Evolutionary conservation across 92 coral and sea anemone genomes (phyloP).

Genomic region (Chrysogorgia sp.): DNA sequence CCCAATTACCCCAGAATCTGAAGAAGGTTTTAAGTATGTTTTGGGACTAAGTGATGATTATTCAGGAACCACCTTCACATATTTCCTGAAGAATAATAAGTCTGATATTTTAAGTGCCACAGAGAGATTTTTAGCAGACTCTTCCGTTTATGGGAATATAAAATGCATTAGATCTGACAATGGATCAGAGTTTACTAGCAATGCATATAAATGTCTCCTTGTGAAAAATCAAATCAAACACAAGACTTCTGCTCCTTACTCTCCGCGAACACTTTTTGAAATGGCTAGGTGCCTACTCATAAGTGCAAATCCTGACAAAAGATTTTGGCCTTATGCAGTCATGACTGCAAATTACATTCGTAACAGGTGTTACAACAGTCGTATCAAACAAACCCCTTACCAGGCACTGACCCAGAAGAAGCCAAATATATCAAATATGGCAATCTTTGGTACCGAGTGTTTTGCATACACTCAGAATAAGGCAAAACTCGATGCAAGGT

Average conservation of each 20-base stretch:
- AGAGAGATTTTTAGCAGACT: constrained; percentile 31
- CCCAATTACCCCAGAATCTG: constrained; percentile 26
- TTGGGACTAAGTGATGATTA: constrained; percentile 47
- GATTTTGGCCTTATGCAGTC: constrained; percentile 13
- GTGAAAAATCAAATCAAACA: constrained; percentile 8
- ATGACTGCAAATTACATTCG: constrained; percentile 4
- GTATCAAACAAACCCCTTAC: background rate
- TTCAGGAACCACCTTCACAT: constrained; percentile 32
- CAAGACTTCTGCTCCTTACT: constrained; percentile 11
- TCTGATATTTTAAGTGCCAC: constrained; percentile 9
- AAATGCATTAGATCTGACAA: constrained; percentile 42
- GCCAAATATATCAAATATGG: background rate
- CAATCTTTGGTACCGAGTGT: background rate
- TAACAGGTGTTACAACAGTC: background rate
- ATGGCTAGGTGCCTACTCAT: constrained; percentile 27
- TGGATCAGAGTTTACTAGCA: constrained; percentile 30
- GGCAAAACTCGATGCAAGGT: background rate
- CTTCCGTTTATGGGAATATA: constrained; percentile 8
- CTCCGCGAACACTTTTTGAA: constrained; percentile 28
- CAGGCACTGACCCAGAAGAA: background rate
- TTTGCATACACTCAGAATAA: background rate
- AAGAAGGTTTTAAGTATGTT: constrained; percentile 28
- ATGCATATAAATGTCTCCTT: background rate
- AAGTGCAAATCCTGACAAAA: background rate
- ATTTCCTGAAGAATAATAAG: constrained; percentile 38